Percentiles rank a stretch among this genome's conserved stretches.
Evolutionary conservation across 1,140 invertebrate species (phyloP).

Genomic region (Phocides pigmalion): DNA sequence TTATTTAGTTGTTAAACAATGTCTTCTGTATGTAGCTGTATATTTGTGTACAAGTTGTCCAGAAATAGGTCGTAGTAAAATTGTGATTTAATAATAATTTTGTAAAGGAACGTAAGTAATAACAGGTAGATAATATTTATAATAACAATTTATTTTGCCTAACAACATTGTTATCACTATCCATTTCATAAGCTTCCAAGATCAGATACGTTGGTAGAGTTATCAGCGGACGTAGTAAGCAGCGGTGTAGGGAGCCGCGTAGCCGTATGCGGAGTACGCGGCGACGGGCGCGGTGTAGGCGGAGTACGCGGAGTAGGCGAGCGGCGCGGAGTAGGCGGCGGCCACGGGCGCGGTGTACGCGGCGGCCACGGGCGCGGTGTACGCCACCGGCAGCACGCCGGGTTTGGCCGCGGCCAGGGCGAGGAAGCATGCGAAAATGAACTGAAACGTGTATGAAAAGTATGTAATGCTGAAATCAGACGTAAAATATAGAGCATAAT

Average conservation of each 20-base stretch:
- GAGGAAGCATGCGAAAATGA: conserved; percentile 76
- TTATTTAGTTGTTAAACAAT: too few species aligned
- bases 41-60: too few species aligned
- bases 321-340: conserved; percentile 69
- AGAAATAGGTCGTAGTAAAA: too few species aligned
- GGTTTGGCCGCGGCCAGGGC: conserved; percentile 78
- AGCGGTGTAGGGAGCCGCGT: conserved; percentile 53
- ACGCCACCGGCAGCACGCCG: conserved; percentile 48
- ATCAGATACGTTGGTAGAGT: background rate
- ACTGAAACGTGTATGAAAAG: conserved; percentile 56
- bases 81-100: too few species aligned
- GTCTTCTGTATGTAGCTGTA: too few species aligned
- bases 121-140: background rate
- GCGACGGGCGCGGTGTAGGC: conserved; percentile 57
- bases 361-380: conserved; percentile 55
- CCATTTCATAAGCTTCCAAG: background rate
- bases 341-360: conserved; percentile 61
- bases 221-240: conserved; percentile 52
- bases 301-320: conserved; percentile 49
- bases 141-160: background rate
- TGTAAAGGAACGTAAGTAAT: background rate
- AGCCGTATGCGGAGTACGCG: conserved; percentile 52
- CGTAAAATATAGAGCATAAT: too few species aligned
- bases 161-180: background rate
- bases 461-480: too few species aligned